phyloP scores from a whole-genome alignment of 92 coral and sea anemone genomes.

The Diadumene lineata region DNA sequence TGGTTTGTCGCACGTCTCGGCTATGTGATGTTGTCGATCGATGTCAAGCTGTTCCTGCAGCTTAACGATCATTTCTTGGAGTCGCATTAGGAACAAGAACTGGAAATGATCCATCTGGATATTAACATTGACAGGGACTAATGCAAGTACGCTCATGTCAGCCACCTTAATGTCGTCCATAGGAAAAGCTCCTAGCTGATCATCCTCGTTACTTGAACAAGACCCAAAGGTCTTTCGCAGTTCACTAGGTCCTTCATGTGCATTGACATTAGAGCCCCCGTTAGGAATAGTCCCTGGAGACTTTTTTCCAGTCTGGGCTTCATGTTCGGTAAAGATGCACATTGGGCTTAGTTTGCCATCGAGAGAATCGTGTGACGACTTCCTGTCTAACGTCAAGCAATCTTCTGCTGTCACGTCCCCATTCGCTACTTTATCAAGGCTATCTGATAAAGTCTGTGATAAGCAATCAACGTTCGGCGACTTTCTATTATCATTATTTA shows the following conservation, averaged over 20 bases:
- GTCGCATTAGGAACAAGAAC: slow-evolving; percentile 80
- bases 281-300: slow-evolving; percentile 16
- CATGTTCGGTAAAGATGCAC: not conserved
- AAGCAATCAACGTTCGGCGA: not conserved
- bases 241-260: slow-evolving; percentile 19
- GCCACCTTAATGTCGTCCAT: slow-evolving; percentile 52
- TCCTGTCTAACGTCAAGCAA: slow-evolving; percentile 3
- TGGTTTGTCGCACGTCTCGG: slow-evolving; percentile 11
- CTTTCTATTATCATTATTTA: slow-evolving; percentile 17
- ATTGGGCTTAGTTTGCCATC: slow-evolving; percentile 3
- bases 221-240: slow-evolving; percentile 38
- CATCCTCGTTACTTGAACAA: slow-evolving; percentile 26
- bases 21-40: slow-evolving; percentile 38
- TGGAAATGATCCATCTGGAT: slow-evolving; percentile 91
- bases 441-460: not conserved
- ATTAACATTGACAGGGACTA: slow-evolving; percentile 55
- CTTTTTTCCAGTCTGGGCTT: not conserved
- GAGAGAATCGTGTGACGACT: slow-evolving; percentile 1
- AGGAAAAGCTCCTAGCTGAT: slow-evolving; percentile 24
- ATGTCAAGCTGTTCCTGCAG: slow-evolving; percentile 68
- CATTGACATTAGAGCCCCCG: slow-evolving; percentile 21
- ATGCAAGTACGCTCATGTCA: slow-evolving; percentile 68
- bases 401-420: not conserved
- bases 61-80: slow-evolving; percentile 82
- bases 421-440: not conserved